These are phyloP conservation scores for Octodon degus DNA, from an alignment of 2,113 vertebrate genomes.

Conservation along the genomic window DNA sequence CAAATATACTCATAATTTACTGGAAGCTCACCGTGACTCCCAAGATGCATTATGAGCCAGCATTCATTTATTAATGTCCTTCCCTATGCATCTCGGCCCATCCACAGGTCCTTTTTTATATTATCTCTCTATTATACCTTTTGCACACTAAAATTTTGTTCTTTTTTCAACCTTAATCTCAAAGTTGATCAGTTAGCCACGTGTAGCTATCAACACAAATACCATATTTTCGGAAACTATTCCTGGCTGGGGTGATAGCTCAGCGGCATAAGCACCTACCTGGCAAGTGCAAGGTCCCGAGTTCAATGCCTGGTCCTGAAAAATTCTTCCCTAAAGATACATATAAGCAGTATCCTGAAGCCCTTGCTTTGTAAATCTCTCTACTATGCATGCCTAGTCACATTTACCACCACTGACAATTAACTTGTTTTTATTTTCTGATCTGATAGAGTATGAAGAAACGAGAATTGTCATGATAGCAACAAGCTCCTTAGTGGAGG, in stretches of 20 bases:
- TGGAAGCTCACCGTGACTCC: not conserved
- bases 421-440: not conserved
- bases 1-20: no score
- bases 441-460: not conserved
- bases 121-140: not conserved
- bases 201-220: not conserved
- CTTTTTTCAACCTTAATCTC: not conserved
- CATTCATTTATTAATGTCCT: accelerated
- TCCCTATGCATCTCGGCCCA: not conserved
- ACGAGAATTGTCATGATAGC: not conserved
- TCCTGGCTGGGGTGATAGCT: no score
- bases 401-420: not conserved
- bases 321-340: not conserved
- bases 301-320: no score
- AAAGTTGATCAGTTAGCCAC: not conserved
- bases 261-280: no score
- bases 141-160: not conserved
- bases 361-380: accelerated
- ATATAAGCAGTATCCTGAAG: not conserved
- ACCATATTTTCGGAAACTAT: not conserved
- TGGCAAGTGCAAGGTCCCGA: no score
- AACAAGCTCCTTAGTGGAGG: not conserved
- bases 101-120: not conserved
- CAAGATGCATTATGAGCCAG: not conserved
- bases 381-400: not conserved